A percentile compares a stretch with the other conserved stretches of the same genome.
These are phyloP conservation scores for Thelaira solivaga DNA, from an alignment of 2,888 invertebrate genomes.

Conservation along the genomic window DNA sequence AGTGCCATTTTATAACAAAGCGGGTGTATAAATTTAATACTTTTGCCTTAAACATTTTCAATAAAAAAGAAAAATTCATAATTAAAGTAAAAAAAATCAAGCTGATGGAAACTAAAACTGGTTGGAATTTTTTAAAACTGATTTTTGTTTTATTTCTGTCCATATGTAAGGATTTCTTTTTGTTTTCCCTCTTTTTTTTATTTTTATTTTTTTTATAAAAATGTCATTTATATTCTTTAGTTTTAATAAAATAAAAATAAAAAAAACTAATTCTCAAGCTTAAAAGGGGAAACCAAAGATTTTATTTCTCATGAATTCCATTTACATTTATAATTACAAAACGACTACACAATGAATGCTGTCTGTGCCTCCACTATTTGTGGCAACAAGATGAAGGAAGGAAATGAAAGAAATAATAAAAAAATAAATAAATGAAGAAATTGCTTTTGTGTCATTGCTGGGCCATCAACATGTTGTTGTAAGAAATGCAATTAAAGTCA, in stretches of 20 bases:
- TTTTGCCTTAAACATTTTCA: conserved; percentile 12
- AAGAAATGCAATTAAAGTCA: conserved; percentile 62
- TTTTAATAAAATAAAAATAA: background rate
- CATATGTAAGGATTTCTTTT: conserved; percentile 33
- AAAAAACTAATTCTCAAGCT: conserved; percentile 45
- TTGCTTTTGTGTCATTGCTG: conserved; percentile 31
- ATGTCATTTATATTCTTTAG: conserved; percentile 42
- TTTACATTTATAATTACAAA: conserved; percentile 61
- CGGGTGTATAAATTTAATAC: conserved; percentile 33
- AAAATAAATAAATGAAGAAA: conserved; percentile 33
- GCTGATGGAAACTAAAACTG: conserved; percentile 8
- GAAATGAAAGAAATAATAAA: background rate
- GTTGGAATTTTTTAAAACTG: conserved; percentile 48
- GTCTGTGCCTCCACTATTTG: conserved; percentile 30
- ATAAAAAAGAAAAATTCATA: conserved; percentile 4
- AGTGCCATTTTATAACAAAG: conserved; percentile 3
- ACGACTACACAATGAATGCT: conserved; percentile 37
- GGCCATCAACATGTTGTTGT: conserved; percentile 37
- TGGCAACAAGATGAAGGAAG: conserved; percentile 13
- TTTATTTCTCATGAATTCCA: conserved; percentile 61
- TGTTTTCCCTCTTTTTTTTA: no score
- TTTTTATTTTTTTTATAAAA: conserved; percentile 9
- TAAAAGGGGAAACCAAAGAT: conserved; percentile 32
- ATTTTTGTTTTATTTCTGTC: conserved; percentile 41
- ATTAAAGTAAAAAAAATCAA: conserved; percentile 43